Percentiles rank a stretch among this genome's conserved stretches.
Evolutionary conservation across 2,797 vertebrate genomes (phyloP).

Genomic region (Smutsia gigantea): DNA sequence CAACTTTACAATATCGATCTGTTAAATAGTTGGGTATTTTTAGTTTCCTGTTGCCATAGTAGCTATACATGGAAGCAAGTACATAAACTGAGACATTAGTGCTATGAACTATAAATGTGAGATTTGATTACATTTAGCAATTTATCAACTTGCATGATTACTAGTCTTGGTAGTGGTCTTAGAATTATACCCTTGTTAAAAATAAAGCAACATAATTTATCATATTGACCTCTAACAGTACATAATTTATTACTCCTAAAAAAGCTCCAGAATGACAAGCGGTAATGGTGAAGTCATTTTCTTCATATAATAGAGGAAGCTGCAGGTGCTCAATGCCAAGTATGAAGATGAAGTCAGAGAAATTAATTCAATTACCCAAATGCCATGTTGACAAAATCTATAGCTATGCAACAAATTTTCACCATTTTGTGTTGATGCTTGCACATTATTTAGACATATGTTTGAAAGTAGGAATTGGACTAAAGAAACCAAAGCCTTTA

Average conservation of each 20-base stretch:
- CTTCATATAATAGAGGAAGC: not conserved
- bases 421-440: not conserved
- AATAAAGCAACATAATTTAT: slow-evolving; percentile 60
- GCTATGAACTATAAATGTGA: slow-evolving; percentile 5
- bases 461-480: not conserved
- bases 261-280: slow-evolving; percentile 13
- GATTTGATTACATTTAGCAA: not conserved
- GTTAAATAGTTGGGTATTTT: slow-evolving; percentile 12
- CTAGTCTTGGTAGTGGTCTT: not conserved
- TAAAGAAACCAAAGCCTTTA: slow-evolving; percentile 30
- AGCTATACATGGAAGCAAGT: slow-evolving; percentile 3
- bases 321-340: not conserved
- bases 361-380: not conserved
- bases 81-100: not conserved
- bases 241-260: slow-evolving; percentile 45
- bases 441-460: not conserved
- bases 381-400: not conserved
- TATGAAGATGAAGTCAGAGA: not conserved
- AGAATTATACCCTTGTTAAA: slow-evolving; percentile 31
- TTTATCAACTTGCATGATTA: not conserved
- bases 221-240: slow-evolving; percentile 41
- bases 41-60: slow-evolving; percentile 59
- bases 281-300: slow-evolving; percentile 22
- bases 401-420: not conserved
- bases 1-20: not conserved